phyloP scores from a whole-genome alignment of 2,888 invertebrate species.

The Pammene fasciana region DNA sequence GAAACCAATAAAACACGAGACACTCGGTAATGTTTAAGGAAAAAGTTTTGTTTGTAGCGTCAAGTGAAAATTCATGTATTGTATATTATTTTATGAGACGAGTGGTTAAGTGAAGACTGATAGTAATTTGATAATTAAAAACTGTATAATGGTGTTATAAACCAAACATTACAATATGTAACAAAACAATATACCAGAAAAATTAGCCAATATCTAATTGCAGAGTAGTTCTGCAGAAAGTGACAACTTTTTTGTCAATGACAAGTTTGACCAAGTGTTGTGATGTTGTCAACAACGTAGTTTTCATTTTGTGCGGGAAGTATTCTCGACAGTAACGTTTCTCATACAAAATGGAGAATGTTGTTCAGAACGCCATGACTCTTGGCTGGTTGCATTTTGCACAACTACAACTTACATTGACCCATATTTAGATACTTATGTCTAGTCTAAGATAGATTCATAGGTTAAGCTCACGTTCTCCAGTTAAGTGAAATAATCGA shows the following conservation, averaged over 20 bases:
- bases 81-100: conserved; percentile 39
- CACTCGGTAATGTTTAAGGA: conserved; percentile 29
- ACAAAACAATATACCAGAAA: conserved; percentile 27
- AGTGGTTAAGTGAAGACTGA: conserved; percentile 45
- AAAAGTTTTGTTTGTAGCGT: conserved; percentile 35
- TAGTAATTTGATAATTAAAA: conserved; percentile 39
- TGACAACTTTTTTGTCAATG: not conserved
- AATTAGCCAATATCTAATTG: conserved; percentile 26
- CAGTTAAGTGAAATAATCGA: conserved; percentile 37
- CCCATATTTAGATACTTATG: conserved; percentile 35
- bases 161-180: conserved; percentile 26
- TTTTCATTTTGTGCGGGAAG: not conserved
- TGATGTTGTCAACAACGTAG: conserved; percentile 11
- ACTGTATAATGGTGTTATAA: conserved; percentile 25
- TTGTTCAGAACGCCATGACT: conserved; percentile 1
- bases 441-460: conserved; percentile 45
- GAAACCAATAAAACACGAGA: conserved; percentile 72
- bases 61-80: conserved; percentile 26
- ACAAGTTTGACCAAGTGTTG: conserved; percentile 2
- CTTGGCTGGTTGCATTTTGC: not conserved
- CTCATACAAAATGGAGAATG: not conserved
- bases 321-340: not conserved
- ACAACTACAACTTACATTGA: conserved; percentile 17
- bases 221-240: conserved; percentile 9
- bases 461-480: conserved; percentile 41